Conservation (phyloP, 2,888 invertebrate genomes). For the Trichogramma evanescens region DNA sequence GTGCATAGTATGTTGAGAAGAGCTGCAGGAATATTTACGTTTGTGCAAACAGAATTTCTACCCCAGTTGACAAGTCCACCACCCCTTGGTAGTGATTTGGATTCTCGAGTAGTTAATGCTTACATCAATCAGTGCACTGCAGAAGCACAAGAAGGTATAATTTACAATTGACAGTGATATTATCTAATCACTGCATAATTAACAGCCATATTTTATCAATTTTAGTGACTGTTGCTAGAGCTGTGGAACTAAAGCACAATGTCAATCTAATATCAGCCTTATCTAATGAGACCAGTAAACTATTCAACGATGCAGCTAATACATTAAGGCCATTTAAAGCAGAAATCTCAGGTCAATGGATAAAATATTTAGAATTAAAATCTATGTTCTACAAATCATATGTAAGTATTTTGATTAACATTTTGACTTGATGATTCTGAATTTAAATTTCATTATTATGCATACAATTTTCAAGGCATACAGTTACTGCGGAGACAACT, state of each 20-base stretch:
- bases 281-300: slow-evolving; percentile 56
- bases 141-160: slow-evolving; percentile 57
- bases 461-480: slow-evolving; percentile 50
- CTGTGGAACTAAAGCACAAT: slow-evolving; percentile 58
- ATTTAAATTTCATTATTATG: slow-evolving; percentile 4
- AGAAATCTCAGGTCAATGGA: slow-evolving; percentile 53
- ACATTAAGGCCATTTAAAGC: slow-evolving; percentile 50
- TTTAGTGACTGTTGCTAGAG: slow-evolving; percentile 56
- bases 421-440: background rate
- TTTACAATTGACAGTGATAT: background rate
- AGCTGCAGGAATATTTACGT: slow-evolving; percentile 57
- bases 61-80: slow-evolving; percentile 41
- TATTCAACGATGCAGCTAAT: slow-evolving; percentile 54
- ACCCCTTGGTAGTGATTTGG: slow-evolving; percentile 51
- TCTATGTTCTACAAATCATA: slow-evolving; percentile 55
- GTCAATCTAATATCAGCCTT: slow-evolving; percentile 55
- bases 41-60: slow-evolving; percentile 50
- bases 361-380: slow-evolving; percentile 55
- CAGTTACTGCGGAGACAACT: slow-evolving; percentile 56
- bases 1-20: slow-evolving; percentile 55
- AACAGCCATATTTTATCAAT: background rate
- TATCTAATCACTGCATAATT: slow-evolving; percentile 1
- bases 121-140: slow-evolving; percentile 59
- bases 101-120: slow-evolving; percentile 53
- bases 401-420: slow-evolving; percentile 41